Evolutionary conservation across 1,140 invertebrate genomes (phyloP), one percentile per base, ranked within the genome.

Genomic region (Brachionus manjavacas): DNA sequence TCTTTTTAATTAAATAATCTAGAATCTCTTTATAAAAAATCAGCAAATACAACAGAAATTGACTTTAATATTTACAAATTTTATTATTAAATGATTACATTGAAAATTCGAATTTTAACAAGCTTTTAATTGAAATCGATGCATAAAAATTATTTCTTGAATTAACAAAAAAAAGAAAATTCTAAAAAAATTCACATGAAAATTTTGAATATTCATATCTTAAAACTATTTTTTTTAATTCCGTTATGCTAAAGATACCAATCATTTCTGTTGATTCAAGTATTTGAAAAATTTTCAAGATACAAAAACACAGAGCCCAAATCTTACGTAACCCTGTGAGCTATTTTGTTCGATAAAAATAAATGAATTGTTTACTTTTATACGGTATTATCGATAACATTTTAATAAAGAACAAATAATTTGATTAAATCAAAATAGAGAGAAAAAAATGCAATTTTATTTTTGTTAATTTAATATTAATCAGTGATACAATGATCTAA

Each of bases 341-440:
- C 52, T 60, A 60, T 60, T 60, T 52, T 52, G 3, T 52, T 52
- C 16, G 46, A 52, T 52, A 52, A 52, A 60, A 25, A 20, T 1
- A 60, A 60, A 60, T 60, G 52, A 60, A 60, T 60, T 60, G 25
- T 60, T 60, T 60, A 20, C 52, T 60, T 60, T 60, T 60, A 60
- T n/a, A 8, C 25, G 52, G 52, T 60, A 60, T 60, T 60, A 60
- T 60, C 52, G 52, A 60, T 60, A 60, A 60, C 52, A 60, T 60
- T 60, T 60, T 60, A 60, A 60, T 60, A 60, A 60, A 60, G 52
- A 60, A 60, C 20, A 60, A 60, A 60, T 60, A 60, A 60, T 60
- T 60, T 60, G n/a, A 60, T 60, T 60, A 20, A 23, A 60, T 60
- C 16, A 60, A 60, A 60, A 60, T 20, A 60, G n/a, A 46, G 14